Conservation (phyloP, 2,888 invertebrate species). For the Drosophila koepferae region DNA sequence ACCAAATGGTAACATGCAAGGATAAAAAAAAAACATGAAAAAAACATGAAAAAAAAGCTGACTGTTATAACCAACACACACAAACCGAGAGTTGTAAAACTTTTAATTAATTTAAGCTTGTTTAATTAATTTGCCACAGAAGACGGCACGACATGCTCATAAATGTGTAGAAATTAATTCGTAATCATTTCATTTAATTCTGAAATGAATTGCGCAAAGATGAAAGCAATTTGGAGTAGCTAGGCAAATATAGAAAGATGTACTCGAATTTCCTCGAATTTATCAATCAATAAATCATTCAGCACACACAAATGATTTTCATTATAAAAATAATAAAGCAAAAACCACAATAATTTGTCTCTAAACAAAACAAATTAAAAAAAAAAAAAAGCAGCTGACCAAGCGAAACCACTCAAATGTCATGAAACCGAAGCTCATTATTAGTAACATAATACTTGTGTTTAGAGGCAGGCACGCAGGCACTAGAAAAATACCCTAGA, state of each 20-base stretch:
- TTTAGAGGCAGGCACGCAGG: not conserved
- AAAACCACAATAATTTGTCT: conserved; percentile 19
- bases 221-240: conserved; percentile 14
- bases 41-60: conserved; percentile 9
- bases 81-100: conserved; percentile 22
- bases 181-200: not conserved
- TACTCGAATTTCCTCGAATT: conserved; percentile 11
- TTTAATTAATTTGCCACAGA: conserved; percentile 33
- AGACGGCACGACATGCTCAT: not conserved
- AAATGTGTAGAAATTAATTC: conserved; percentile 6
- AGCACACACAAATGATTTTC: conserved; percentile 36
- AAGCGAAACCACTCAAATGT: conserved; percentile 38
- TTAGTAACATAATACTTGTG: conserved; percentile 4
- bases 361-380: conserved; percentile 18
- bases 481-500: not conserved
- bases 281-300: conserved; percentile 43
- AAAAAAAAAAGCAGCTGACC: conserved; percentile 10
- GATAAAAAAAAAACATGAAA: not conserved
- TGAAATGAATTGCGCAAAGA: not conserved
- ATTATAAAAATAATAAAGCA: conserved; percentile 13
- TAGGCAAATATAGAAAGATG: not conserved
- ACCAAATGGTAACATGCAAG: conserved; percentile 31
- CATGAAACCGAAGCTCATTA: conserved; percentile 27
- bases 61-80: conserved; percentile 23
- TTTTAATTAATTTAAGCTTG: conserved; percentile 66